Conservation (phyloP, 2,888 invertebrate species). For the Pyrochroa serraticornis region DNA sequence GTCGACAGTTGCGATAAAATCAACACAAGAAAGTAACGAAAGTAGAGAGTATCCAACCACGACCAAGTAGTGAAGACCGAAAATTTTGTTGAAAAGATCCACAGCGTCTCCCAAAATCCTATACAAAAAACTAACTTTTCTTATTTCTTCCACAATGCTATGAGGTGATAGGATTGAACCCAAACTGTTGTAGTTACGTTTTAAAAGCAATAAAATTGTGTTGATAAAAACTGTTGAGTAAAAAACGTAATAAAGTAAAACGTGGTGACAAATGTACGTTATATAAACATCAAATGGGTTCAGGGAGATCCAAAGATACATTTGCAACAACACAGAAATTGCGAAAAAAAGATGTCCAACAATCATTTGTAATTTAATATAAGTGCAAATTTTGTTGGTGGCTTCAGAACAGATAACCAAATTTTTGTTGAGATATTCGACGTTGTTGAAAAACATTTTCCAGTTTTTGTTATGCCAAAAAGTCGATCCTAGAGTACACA, state of each 20-base stretch:
- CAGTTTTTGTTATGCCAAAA: slow-evolving; percentile 1
- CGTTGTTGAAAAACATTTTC: background rate
- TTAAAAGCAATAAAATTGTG: background rate
- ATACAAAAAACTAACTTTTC: background rate
- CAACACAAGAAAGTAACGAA: background rate
- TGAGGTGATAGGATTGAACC: background rate
- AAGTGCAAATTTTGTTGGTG: background rate
- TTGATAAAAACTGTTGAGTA: background rate
- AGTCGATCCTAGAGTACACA: background rate
- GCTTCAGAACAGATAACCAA: background rate
- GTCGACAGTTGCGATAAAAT: background rate
- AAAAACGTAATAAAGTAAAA: background rate
- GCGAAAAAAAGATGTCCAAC: background rate
- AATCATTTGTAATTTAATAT: background rate
- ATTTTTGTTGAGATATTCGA: background rate
- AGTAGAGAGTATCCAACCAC: background rate
- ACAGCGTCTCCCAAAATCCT: background rate
- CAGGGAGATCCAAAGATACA: background rate
- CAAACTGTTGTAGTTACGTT: background rate
- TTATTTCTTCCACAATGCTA: background rate
- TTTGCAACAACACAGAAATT: background rate
- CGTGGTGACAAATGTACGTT: background rate
- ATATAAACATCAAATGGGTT: background rate
- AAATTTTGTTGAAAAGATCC: background rate
- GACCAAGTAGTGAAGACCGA: background rate